Base-by-base conservation (phyloP, 2,797 vertebrate species). In the Enteromius viviparus region DNA sequence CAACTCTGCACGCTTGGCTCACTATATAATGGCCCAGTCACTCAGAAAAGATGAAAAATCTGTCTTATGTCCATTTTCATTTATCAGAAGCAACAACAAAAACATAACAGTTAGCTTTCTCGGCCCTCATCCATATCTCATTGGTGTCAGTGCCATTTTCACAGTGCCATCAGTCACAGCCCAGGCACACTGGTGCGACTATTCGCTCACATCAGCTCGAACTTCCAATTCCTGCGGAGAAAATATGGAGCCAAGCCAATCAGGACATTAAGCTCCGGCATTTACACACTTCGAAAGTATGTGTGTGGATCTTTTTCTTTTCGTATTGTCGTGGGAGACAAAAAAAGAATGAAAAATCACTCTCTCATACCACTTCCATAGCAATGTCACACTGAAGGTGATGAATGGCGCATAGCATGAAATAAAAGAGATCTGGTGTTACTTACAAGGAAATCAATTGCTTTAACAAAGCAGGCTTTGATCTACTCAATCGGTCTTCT, bases 21-120 rank as follows among this genome's bases (percentile, higher is more conserved):
- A 10, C 82, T 84, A 64, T 86, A 87, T 89, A 90, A 89, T 86
- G 86, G 85, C 40, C 53, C 84, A 86, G 89, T 92, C 91, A 89
- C 85, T 91, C 89, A 66, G 62, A 87, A 85, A 77, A 81, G 55
- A 74, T 76, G 83, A 87, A 85, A 86, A 87, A 85, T 84, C 55
- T 58, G 64, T 75, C 77, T 84, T 76, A 64, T 75, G 80, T 90
- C 90, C 78, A 88, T 82, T 90, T 85, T 74, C 83, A 92, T 92
- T 86, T 89, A 88, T 91, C 90, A 91, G 64, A 66, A 14, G 47
- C 82, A 89, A 65, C 76, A 89, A 89, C 45, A 88, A 90, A 62
- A 91, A 91, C 86, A 88, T 80, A 78, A 88, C 79, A 87, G 84
- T 89, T 85, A 82, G 77, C 70, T 86, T 82, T 86, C 72, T 49